Conservation (phyloP, 2,113 vertebrate species). For the Felis catus region F.catus_Fca126_mat1.0 CM031426.1:3468501-3469000, state of each 20-base stretch:
- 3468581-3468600: background rate
- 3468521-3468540: background rate
- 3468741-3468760: background rate
- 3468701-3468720: background rate
- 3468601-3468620: background rate
- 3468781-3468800: background rate
- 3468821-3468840: background rate
- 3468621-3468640: too few species aligned
- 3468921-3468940: accelerated
- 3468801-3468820: background rate
- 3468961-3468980: background rate
- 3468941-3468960: background rate
- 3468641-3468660: background rate
- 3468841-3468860: background rate
- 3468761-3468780: too few species aligned
- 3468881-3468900: background rate
- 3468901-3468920: background rate
- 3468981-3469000: background rate
- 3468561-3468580: background rate
- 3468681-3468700: background rate
- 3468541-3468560: background rate
- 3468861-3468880: background rate
- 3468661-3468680: background rate
- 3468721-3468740: background rate
- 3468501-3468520: background rate